Evolutionary conservation across 2,113 vertebrate genomes (phyloP).

Genomic region (Saguinus midas): DNA sequence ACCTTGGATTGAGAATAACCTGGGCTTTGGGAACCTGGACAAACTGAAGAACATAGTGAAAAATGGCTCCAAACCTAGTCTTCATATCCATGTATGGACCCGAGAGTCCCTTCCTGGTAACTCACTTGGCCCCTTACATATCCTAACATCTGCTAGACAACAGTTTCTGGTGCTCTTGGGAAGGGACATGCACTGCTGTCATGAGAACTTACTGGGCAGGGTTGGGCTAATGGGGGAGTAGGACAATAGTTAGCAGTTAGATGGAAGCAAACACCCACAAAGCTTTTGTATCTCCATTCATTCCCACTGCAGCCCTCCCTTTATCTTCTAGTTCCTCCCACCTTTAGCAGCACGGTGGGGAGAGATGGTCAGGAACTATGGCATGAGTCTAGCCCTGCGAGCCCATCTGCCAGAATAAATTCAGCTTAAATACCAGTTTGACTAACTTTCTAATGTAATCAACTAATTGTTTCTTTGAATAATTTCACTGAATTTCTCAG

Average conservation of each 20-base stretch:
- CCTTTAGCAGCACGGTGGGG: background rate
- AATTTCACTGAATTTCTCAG: background rate
- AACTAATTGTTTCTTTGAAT: slow-evolving; percentile 9
- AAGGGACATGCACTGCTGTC: background rate
- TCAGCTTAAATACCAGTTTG: background rate
- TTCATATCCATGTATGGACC: background rate
- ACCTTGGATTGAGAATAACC: background rate
- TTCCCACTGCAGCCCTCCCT: background rate
- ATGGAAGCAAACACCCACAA: background rate
- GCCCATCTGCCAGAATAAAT: background rate
- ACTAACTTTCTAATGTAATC: slow-evolving; percentile 36
- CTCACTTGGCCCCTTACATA: background rate
- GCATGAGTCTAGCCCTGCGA: background rate
- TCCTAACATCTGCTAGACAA: background rate
- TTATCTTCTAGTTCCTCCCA: background rate
- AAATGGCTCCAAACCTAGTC: background rate
- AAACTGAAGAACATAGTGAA: background rate
- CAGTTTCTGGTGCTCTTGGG: background rate
- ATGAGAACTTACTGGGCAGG: background rate
- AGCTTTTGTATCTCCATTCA: background rate
- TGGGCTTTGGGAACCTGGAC: background rate
- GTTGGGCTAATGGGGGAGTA: background rate
- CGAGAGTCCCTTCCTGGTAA: background rate
- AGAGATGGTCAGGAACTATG: background rate
- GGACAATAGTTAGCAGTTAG: background rate